Base-by-base conservation (phyloP, 2,797 vertebrate genomes). In the Typhlichthys eigenmanni region DNA sequence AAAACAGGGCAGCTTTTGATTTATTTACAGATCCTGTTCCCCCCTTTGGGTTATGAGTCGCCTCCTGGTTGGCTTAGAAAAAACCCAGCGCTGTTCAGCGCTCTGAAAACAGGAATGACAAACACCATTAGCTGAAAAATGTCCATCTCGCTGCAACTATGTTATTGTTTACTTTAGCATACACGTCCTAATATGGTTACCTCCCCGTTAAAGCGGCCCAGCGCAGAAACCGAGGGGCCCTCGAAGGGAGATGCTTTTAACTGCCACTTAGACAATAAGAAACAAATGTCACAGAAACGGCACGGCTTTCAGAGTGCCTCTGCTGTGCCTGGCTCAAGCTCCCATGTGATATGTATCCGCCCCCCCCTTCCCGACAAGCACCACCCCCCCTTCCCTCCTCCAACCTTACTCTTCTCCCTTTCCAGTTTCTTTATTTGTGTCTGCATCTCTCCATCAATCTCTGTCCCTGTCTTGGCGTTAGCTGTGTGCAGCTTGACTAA, bases 111-210 rank as follows among this genome's bases (percentile, higher is more conserved):
- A 87, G 89, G 90, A 89, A 92, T 93, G 93, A 95, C 94, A 96
- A 94, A 93, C 93, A 93, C 92, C 91, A 93, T 95, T 92, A 94
- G 92, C 92, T 88, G 78, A 89, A 85, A 93, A 93, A 93, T 92
- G 91, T 95, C 94, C 95, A 94, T 95, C 93, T 94, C 93, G 88
- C 94, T 93, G 93, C 94, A 95, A 96, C 93, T 92, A 90, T 96
- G 95, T 98, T 98, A 96, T 97, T 97, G 95, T 98, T 98, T 95
- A 96, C 94, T 95, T 96, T 95, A 94, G 92, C 94, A 94, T 95
- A 92, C 93, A 90, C 93, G 85, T 94, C 96, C 96, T 96, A 96
- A 98, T 97, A 96, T 96, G 96, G 95, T 96, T 92, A 91, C 93
- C 94, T 95, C 95, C 91, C 91, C 87, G 93, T 94, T 89, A 89